Percentiles rank a stretch among this genome's conserved stretches.
Conservation (phyloP, 2,797 vertebrate species). For the Passerculus sandwichensis region DNA sequence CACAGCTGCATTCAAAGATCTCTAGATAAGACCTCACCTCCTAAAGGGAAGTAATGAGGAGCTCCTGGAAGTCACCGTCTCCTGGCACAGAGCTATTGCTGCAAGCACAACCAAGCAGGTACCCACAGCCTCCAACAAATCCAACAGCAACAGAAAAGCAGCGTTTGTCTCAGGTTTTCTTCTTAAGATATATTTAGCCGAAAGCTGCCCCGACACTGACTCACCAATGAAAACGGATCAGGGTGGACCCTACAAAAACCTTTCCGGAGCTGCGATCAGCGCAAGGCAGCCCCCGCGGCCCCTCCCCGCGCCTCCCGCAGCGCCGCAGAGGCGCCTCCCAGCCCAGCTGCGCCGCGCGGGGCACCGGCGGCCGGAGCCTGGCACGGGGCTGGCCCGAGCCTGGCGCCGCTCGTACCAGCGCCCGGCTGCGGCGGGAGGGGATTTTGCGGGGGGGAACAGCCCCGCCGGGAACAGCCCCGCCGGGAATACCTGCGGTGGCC, state of each 20-base stretch:
- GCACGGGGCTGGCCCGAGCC: background rate
- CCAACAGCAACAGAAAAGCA: background rate
- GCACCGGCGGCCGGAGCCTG: background rate
- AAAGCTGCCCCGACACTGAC: background rate
- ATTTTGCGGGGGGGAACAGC: accelerated
- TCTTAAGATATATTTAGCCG: background rate
- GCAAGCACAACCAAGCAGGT: background rate
- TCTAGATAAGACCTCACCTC: constrained; percentile 32
- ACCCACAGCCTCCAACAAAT: background rate
- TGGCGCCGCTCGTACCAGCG: background rate
- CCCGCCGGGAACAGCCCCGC: background rate
- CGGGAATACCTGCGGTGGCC: background rate
- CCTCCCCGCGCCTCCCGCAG: background rate
- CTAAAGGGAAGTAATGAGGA: background rate
- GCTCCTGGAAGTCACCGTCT: background rate
- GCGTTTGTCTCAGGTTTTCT: background rate
- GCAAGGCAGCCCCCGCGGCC: too few relatives aligned
- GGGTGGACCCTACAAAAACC: background rate
- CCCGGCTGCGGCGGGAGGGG: background rate
- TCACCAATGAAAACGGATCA: background rate
- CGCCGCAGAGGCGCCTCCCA: background rate
- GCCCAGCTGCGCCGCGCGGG: background rate
- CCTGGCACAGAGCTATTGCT: background rate
- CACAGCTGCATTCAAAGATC: background rate
- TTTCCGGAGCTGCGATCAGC: background rate